These are phyloP conservation scores for Eulemur macaco DNA, from an alignment of 2,113 vertebrate species.

Conservation along the genomic window DNA sequence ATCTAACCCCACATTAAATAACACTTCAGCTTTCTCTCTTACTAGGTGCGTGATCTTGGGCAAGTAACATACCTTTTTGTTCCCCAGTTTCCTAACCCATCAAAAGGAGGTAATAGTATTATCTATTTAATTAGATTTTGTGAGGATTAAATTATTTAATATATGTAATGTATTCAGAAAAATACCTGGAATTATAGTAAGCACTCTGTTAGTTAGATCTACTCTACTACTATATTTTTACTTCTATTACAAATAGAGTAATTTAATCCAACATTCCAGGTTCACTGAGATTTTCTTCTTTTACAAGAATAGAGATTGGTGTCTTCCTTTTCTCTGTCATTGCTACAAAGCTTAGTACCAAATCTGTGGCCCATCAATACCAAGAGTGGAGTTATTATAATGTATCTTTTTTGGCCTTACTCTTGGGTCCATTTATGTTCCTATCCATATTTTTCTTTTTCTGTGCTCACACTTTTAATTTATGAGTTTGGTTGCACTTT, in stretches of 20 bases:
- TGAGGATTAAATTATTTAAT: conserved; percentile 18
- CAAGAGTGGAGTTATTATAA: not conserved
- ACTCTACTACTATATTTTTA: not conserved
- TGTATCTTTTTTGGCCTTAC: not conserved
- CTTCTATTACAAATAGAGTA: conserved; percentile 12
- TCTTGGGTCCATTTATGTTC: not conserved
- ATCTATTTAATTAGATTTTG: conserved; percentile 24
- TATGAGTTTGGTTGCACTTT: not conserved
- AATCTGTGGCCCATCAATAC: not conserved
- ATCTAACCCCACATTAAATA: not conserved
- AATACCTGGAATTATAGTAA: not conserved
- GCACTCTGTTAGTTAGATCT: not conserved
- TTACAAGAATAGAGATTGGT: not conserved
- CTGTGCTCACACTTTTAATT: not conserved
- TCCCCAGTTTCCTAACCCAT: not conserved
- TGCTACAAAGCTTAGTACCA: not conserved
- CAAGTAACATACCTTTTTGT: not conserved
- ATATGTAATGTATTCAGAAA: not conserved
- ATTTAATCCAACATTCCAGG: not conserved
- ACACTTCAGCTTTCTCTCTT: not conserved
- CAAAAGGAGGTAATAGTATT: not conserved
- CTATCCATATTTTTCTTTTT: not conserved
- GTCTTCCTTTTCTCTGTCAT: not conserved
- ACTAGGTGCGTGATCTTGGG: not conserved
- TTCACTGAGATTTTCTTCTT: not conserved